These are phyloP conservation scores for Salvelinus alpinus DNA, from an alignment of 2,113 vertebrate genomes.

Conservation along the genomic window DNA sequence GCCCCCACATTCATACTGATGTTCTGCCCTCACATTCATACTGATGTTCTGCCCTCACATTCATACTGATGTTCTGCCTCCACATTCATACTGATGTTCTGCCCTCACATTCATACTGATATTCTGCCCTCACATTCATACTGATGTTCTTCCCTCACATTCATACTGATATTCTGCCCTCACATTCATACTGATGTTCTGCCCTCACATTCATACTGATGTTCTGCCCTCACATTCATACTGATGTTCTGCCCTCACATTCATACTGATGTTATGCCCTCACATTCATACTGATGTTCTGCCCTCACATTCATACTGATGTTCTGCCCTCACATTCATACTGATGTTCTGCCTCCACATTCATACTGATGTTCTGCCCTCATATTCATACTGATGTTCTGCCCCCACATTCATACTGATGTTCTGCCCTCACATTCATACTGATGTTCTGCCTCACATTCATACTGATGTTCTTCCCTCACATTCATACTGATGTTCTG, in stretches of 20 bases:
- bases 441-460: no score
- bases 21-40: not conserved
- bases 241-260: constrained; percentile 4
- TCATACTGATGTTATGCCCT: not conserved
- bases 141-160: not conserved
- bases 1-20: constrained; percentile 5
- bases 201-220: constrained; percentile 7
- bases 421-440: no score
- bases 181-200: not conserved
- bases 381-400: not conserved
- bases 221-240: not conserved
- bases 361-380: not conserved
- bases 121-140: not conserved
- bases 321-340: constrained; percentile 1
- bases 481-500: no score
- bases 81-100: not conserved
- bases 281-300: not conserved
- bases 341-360: not conserved
- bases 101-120: constrained; percentile 7
- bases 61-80: not conserved
- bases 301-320: no score
- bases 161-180: not conserved
- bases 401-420: no score
- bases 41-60: constrained; percentile 1
- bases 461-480: no score